Base-by-base conservation (phyloP, 2,797 vertebrate genomes). In the Centroberyx gerrardi region DNA sequence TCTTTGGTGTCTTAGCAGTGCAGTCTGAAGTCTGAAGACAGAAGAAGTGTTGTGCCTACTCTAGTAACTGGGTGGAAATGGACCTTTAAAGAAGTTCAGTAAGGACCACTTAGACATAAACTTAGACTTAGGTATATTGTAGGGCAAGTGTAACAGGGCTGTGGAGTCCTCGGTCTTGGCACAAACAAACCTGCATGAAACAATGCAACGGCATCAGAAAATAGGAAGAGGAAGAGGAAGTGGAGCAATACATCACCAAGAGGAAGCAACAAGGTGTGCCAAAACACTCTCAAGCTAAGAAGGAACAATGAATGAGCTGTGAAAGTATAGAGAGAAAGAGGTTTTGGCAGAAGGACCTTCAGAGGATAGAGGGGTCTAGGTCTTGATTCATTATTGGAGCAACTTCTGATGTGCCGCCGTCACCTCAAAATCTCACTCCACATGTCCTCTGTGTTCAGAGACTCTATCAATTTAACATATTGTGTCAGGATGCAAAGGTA, bases 201-300 rank as follows among this genome's bases (percentile, higher is more conserved):
- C 84, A 85, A 81, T 76, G 48, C 12, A 36, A n/a, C 9, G 12
- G 52, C 4, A 5, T 48, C 6, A 13, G 22, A 49, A 74, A 85
- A 84, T 70, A 79, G 76, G 80, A 81, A 3, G 28, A 46, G 59
- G 76, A 85, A 84, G 72, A 79, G 76, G 80, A 81, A 3, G 28
- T 49, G 59, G 8, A 62, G 59, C 18, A 0, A 36, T 36, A 7
- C 52, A 62, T 82, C 66, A 73, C 13, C 0, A 13, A 59, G 49
- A 68, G 69, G 82, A 85, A 81, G 27, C 63, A 61, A 53, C 31
- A n/a, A 58, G 42, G 31, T 80, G 68, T 65, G 66, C 29, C 61
- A 52, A 40, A 72, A 69, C 54, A 54, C 29, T 75, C 36, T 55
- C 6, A 40, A 71, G 33, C 10, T 62, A 56, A 17, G 15, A 15